These are phyloP conservation scores for Coenonympha arcania DNA, from an alignment of 2,888 invertebrate species.

Conservation along the genomic window DNA sequence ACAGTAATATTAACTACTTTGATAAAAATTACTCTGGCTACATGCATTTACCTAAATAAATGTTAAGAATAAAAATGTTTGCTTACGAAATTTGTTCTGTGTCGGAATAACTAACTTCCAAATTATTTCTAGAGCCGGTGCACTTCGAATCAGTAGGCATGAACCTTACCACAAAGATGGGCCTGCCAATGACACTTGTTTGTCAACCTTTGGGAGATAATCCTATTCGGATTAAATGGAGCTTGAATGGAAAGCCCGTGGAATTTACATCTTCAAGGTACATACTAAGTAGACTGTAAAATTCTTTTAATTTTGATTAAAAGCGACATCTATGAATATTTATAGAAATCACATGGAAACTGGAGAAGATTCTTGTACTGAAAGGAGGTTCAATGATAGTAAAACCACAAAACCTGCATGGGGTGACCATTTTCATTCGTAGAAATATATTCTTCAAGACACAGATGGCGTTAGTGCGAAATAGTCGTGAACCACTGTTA, in stretches of 20 bases:
- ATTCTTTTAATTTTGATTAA: no score
- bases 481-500: no score
- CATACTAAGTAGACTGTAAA: no score
- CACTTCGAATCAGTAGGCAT: slow-evolving; percentile 81
- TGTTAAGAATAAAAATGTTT: no score
- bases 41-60: no score
- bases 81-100: no score
- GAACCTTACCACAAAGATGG: slow-evolving; percentile 84
- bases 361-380: background rate
- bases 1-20: no score
- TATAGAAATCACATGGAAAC: background rate
- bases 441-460: background rate
- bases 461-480: background rate
- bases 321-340: background rate
- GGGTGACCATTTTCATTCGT: background rate
- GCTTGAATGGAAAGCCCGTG: slow-evolving; percentile 78
- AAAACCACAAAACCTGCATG: no score
- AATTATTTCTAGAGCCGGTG: slow-evolving; percentile 78
- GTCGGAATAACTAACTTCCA: slow-evolving; percentile 7
- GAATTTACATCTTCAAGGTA: slow-evolving; percentile 71
- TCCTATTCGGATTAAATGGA: slow-evolving; percentile 87
- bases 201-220: slow-evolving; percentile 87
- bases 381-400: background rate
- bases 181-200: slow-evolving; percentile 79
- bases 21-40: no score